These are phyloP conservation scores for Xiphydria camelus DNA, from an alignment of 2,888 invertebrate genomes.

Conservation along the genomic window DNA sequence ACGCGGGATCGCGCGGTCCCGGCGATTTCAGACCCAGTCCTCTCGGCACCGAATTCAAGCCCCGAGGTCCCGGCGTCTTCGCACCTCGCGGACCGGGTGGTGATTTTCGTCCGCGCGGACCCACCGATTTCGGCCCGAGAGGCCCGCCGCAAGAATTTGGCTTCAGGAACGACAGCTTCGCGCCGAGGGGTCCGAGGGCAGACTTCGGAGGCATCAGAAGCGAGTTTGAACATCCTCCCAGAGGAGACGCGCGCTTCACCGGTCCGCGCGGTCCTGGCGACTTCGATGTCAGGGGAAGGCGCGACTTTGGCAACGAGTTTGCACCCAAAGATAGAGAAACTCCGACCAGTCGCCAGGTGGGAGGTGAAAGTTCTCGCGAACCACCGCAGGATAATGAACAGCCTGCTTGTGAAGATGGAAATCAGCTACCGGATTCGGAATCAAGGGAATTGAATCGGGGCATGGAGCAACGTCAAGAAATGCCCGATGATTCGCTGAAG, in stretches of 20 bases:
- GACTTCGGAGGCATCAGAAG: background rate
- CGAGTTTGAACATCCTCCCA: too few species aligned
- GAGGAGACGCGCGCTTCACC: background rate
- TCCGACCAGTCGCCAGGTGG: background rate
- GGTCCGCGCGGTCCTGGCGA: conserved; percentile 20
- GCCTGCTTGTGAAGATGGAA: background rate
- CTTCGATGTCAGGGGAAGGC: conserved; percentile 8
- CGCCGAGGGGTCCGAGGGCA: background rate
- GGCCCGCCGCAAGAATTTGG: too few species aligned
- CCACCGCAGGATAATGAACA: background rate
- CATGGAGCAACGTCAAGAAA: too few species aligned
- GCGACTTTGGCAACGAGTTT: background rate
- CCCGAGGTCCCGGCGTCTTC: conserved; percentile 14
- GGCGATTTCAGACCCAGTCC: conserved; percentile 8
- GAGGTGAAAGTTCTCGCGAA: background rate
- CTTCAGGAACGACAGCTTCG: background rate
- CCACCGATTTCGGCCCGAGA: conserved; percentile 3
- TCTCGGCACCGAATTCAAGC: background rate
- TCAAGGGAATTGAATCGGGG: background rate
- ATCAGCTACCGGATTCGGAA: background rate
- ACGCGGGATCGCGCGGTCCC: conserved; percentile 4
- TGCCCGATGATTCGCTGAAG: background rate
- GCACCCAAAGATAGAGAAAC: background rate
- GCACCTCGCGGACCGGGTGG: conserved; percentile 13
- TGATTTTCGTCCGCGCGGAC: conserved; percentile 11